A percentile compares a stretch with the other conserved stretches of the same genome.
Conservation (phyloP, 2,888 invertebrate genomes). For the Nasonovia ribisnigri region DNA sequence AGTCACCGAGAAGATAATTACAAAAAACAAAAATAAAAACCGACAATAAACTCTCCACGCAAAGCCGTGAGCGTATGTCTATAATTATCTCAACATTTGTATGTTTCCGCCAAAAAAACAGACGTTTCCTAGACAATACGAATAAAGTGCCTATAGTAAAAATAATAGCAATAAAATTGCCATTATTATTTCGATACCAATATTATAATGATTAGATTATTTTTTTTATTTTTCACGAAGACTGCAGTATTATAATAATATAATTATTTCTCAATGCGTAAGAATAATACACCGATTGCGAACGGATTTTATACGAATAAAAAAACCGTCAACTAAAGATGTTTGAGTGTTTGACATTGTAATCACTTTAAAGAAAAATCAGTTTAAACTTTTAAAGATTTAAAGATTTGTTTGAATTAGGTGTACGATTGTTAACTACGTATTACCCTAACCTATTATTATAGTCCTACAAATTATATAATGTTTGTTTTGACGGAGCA, state of each 20-base stretch:
- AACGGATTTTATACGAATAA: no score
- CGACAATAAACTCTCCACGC: neutral
- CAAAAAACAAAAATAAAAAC: neutral
- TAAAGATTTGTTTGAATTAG: neutral
- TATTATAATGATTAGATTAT: no score
- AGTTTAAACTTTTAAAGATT: neutral
- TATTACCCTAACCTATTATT: no score
- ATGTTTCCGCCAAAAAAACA: neutral
- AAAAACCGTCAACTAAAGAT: neutral
- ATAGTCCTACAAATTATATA: neutral
- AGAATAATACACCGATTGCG: no score
- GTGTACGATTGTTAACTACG: neutral
- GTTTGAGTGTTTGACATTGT: neutral
- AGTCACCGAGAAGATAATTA: constrained; percentile 28
- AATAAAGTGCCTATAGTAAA: neutral
- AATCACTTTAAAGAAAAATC: neutral
- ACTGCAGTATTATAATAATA: no score
- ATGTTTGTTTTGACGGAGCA: constrained; percentile 13
- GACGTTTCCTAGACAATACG: neutral
- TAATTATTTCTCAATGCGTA: no score
- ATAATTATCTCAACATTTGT: neutral
- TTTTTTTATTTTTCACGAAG: no score
- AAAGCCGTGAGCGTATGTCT: neutral
- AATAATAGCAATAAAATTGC: neutral
- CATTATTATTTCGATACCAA: neutral